phyloP scores from a whole-genome alignment of 2,888 invertebrate species.

The Cheilosia scutellata region DNA sequence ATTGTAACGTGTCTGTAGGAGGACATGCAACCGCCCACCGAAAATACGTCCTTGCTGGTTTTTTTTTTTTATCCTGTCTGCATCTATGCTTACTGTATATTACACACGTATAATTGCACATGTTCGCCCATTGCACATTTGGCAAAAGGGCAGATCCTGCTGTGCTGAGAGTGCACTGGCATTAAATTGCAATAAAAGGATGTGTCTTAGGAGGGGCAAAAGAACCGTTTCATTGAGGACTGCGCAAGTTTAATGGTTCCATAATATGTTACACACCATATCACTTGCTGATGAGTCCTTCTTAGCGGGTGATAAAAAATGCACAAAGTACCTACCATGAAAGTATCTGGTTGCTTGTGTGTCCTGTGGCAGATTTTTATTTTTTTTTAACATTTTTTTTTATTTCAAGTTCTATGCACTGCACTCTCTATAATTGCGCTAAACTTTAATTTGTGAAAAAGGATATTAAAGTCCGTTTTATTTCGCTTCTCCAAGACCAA shows the following conservation, averaged over 20 bases:
- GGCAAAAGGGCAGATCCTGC: constrained; percentile 51
- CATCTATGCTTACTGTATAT: constrained; percentile 31
- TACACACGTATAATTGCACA: constrained; percentile 65
- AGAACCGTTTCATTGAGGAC: constrained; percentile 30
- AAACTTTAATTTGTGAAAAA: constrained; percentile 54
- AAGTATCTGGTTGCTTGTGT: constrained; percentile 21
- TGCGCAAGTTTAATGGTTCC: constrained; percentile 52
- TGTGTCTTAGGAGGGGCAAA: constrained; percentile 32
- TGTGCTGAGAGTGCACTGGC: constrained; percentile 30
- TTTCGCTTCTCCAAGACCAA: not conserved
- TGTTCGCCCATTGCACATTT: constrained; percentile 54
- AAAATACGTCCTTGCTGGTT: constrained; percentile 52
- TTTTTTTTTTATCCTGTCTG: constrained; percentile 21
- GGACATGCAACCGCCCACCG: constrained; percentile 53
- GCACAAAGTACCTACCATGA: constrained; percentile 39
- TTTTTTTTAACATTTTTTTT: constrained; percentile 19
- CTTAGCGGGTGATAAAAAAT: constrained; percentile 69
- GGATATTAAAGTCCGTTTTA: constrained; percentile 50
- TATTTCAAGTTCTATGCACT: not conserved
- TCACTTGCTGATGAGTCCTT: constrained; percentile 56
- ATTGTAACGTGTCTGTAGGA: constrained; percentile 53
- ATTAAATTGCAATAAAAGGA: constrained; percentile 64
- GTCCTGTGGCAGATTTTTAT: constrained; percentile 14
- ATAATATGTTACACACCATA: constrained; percentile 62
- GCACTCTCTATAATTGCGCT: constrained; percentile 21